These are phyloP conservation scores for Regulus satrapa DNA, from an alignment of 2,113 vertebrate species.

Conservation along the genomic window DNA sequence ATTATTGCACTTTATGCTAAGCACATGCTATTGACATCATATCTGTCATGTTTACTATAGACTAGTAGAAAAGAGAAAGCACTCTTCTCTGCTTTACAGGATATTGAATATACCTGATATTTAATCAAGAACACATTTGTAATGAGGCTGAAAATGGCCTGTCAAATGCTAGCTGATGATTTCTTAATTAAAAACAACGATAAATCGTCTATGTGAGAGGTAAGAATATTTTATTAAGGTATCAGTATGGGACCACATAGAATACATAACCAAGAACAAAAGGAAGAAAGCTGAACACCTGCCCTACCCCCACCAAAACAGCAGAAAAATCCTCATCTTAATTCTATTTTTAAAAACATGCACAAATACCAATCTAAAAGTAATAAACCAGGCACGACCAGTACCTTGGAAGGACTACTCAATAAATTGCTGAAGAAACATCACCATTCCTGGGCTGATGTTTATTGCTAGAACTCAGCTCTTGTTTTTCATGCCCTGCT, in stretches of 20 bases:
- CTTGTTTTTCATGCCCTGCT: neutral
- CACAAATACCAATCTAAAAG: neutral
- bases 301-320: neutral
- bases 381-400: neutral
- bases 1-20: neutral
- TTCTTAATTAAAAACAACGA: slow-evolving; percentile 56
- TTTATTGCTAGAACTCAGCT: neutral
- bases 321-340: neutral
- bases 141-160: slow-evolving; percentile 47
- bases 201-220: slow-evolving; percentile 14
- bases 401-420: neutral
- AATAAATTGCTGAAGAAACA: neutral
- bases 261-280: neutral
- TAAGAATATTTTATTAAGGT: slow-evolving; percentile 7
- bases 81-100: slow-evolving; percentile 26
- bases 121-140: slow-evolving; percentile 57
- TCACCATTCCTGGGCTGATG: neutral
- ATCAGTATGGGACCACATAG: neutral
- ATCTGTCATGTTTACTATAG: neutral
- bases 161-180: slow-evolving; percentile 50
- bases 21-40: neutral
- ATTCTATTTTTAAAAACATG: neutral
- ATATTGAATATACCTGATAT: slow-evolving; percentile 41
- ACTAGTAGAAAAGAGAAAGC: neutral
- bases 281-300: neutral